phyloP scores from a whole-genome alignment of 2,888 invertebrate genomes.

The Amblyjoppa proteus region DNA sequence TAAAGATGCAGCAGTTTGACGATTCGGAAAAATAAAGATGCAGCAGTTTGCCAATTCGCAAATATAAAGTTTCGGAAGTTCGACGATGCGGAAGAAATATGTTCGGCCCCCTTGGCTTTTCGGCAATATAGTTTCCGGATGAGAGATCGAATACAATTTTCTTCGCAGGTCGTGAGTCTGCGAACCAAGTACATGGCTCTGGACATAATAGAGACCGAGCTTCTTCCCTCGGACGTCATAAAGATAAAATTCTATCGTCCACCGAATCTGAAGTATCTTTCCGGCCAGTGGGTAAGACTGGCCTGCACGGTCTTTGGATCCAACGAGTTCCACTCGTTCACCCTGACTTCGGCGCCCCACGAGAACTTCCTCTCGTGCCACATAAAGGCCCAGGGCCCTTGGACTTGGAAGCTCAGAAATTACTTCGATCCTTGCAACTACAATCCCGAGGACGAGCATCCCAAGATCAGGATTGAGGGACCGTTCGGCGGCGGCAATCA shows the following conservation, averaged over 20 bases:
- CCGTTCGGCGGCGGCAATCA: conserved; percentile 99
- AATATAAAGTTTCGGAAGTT: too few relatives aligned
- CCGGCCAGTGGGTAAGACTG: conserved; percentile 97
- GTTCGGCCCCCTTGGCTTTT: too few relatives aligned
- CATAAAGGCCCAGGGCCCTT: conserved; percentile 96
- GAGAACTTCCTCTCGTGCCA: conserved; percentile 97
- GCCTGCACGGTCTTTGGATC: conserved; percentile 96
- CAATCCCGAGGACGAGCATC: conserved; percentile 92
- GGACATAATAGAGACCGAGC: conserved; percentile 96
- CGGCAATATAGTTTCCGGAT: not conserved
- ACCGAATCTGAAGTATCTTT: conserved; percentile 96
- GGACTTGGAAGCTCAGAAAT: conserved; percentile 98
- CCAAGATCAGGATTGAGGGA: conserved; percentile 96
- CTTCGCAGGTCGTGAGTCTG: conserved; percentile 92
- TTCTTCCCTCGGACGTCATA: conserved; percentile 97
- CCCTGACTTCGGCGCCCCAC: conserved; percentile 97
- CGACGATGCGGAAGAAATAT: too few relatives aligned
- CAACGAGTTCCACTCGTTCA: conserved; percentile 97
- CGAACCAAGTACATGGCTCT: conserved; percentile 96
- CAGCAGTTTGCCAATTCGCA: too few relatives aligned
- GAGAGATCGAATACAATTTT: not conserved
- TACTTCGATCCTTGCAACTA: conserved; percentile 97
- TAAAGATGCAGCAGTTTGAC: too few relatives aligned
- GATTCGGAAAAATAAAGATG: too few relatives aligned
- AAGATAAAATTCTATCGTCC: conserved; percentile 98